Evolutionary conservation across 2,797 vertebrate genomes (phyloP).

Genomic region (Aphelocoma californica): DNA sequence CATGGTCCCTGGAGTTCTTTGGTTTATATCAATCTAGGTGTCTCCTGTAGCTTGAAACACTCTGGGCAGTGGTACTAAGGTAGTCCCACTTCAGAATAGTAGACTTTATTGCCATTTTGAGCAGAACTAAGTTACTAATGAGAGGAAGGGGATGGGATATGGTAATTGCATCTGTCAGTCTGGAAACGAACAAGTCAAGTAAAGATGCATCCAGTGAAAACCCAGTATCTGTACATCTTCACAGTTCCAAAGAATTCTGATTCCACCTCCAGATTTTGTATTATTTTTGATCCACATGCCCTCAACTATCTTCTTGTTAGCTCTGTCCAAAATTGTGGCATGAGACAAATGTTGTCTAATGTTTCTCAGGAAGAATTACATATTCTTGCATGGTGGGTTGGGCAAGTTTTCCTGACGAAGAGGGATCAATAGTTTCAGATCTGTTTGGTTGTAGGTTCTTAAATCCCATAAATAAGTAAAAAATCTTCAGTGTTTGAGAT

Average conservation of each 20-base stretch:
- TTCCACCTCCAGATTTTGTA: not conserved
- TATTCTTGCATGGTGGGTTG: not conserved
- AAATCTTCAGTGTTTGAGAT: not conserved
- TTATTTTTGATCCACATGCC: not conserved
- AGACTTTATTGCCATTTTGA: not conserved
- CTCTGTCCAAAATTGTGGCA: not conserved
- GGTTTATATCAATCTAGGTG: not conserved
- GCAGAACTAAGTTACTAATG: not conserved
- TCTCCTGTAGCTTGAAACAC: not conserved
- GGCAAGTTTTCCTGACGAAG: not conserved
- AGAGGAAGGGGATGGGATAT: not conserved
- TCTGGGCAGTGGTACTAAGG: not conserved
- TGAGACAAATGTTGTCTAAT: not conserved
- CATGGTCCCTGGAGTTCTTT: not conserved
- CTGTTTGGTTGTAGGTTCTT: not conserved
- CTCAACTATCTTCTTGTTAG: not conserved
- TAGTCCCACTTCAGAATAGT: not conserved
- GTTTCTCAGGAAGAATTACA: not conserved
- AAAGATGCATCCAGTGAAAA: not conserved
- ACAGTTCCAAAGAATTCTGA: not conserved
- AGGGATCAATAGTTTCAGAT: not conserved
- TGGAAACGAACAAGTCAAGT: not conserved
- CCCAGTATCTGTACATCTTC: not conserved
- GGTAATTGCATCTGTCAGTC: not conserved
- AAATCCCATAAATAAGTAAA: not conserved